Evolutionary conservation across 2,797 vertebrate genomes (phyloP).

Genomic region (Anolis apletophallus): DNA sequence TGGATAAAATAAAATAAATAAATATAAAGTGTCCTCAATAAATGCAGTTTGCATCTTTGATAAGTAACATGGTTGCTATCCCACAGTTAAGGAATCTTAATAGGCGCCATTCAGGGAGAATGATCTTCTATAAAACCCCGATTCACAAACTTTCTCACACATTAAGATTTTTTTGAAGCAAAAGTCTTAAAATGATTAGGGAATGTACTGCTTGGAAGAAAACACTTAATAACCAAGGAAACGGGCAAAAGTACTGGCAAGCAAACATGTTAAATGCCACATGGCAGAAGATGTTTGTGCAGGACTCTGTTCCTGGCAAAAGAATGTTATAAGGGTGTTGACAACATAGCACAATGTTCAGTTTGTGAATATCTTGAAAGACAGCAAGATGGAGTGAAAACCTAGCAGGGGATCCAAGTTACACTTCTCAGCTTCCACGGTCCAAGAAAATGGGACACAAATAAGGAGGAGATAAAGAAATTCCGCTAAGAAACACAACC

Average conservation of each 20-base stretch:
- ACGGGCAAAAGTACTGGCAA: constrained; percentile 39
- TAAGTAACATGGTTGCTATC: background rate
- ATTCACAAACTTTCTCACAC: constrained; percentile 9
- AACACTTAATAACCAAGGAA: constrained; percentile 36
- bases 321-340: constrained; percentile 34
- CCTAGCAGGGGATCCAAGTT: background rate
- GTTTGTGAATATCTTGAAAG: background rate
- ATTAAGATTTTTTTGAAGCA: constrained; percentile 14
- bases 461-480: background rate
- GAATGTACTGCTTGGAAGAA: constrained; percentile 31
- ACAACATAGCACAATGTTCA: constrained; percentile 13
- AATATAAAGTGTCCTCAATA: constrained; percentile 37
- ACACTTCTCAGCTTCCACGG: background rate
- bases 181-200: constrained; percentile 29
- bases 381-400: constrained; percentile 31
- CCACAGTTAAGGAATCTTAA: constrained; percentile 27
- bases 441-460: constrained; percentile 17
- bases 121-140: background rate
- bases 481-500: background rate
- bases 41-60: constrained; percentile 16
- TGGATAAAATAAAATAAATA: constrained; percentile 3
- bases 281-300: constrained; percentile 34
- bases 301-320: constrained; percentile 26
- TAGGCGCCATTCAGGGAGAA: constrained; percentile 29
- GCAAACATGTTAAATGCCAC: constrained; percentile 23